Evolutionary conservation across 2,888 invertebrate genomes (phyloP).

Genomic region (Herminia tarsipennalis): DNA sequence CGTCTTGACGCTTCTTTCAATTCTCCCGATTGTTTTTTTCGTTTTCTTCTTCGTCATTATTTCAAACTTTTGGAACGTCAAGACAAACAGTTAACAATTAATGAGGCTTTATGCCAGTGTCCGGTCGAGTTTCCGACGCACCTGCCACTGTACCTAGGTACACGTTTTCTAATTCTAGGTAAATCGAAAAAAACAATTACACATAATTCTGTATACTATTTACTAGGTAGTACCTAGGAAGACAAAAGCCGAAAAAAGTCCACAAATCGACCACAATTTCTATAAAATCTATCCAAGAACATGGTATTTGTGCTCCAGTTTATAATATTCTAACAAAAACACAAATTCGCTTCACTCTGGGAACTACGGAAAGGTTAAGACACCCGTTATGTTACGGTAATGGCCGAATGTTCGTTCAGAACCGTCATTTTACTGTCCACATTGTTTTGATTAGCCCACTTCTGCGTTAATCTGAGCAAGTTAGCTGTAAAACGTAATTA

Average conservation of each 20-base stretch:
- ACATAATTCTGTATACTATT: too few species aligned
- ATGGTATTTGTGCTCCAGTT: slow-evolving; percentile 24
- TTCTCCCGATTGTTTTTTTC: too few species aligned
- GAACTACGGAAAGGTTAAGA: slow-evolving; percentile 61
- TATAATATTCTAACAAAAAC: slow-evolving; percentile 21
- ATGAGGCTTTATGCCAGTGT: too few species aligned
- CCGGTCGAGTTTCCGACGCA: too few species aligned
- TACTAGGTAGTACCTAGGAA: too few species aligned
- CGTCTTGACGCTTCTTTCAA: too few species aligned
- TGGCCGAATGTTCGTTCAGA: slow-evolving; percentile 33
- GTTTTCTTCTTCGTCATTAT: too few species aligned
- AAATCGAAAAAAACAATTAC: too few species aligned
- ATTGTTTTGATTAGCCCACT: slow-evolving; percentile 49
- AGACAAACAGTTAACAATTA: too few species aligned
- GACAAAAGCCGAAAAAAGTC: not conserved
- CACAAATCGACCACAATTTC: not conserved
- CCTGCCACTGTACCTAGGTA: too few species aligned
- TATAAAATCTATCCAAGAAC: not conserved
- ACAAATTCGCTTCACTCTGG: slow-evolving; percentile 44
- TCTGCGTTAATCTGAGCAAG: slow-evolving; percentile 28
- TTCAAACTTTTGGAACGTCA: too few species aligned
- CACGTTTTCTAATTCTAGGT: too few species aligned
- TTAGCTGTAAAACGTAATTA: slow-evolving; percentile 42
- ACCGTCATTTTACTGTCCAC: slow-evolving; percentile 40
- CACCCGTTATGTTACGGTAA: slow-evolving; percentile 69